Percentiles rank a stretch among this genome's conserved stretches.
Conservation (phyloP, 2,113 vertebrate genomes). For the Zosterops borbonicus region DNA sequence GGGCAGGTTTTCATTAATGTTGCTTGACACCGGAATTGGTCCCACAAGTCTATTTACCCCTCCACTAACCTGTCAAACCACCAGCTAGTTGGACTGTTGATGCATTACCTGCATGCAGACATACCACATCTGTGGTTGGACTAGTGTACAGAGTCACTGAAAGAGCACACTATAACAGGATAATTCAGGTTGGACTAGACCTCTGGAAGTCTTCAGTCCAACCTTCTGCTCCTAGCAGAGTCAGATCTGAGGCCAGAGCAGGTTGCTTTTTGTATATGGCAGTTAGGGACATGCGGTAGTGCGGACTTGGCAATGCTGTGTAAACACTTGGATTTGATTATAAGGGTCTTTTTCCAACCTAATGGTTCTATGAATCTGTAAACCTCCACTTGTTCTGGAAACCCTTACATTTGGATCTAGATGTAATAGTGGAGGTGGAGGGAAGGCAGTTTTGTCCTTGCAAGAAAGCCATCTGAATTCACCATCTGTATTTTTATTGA, state of each 20-base stretch:
- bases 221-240: neutral
- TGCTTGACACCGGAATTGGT: neutral
- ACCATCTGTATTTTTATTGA: neutral
- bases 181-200: neutral
- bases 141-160: neutral
- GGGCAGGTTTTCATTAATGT: neutral
- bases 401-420: neutral
- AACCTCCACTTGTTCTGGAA: neutral
- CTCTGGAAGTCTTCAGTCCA: neutral
- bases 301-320: neutral
- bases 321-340: neutral
- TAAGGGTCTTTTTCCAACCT: neutral
- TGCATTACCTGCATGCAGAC: neutral
- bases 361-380: neutral
- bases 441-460: neutral
- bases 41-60: neutral
- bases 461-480: neutral
- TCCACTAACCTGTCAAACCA: neutral
- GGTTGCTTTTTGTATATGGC: neutral
- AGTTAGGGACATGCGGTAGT: neutral
- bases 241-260: neutral
- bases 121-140: neutral
- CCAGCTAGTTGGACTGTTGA: rapidly evolving
- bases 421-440: rapidly evolving
- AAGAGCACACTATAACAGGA: neutral